phyloP scores from a whole-genome alignment of 2,113 vertebrate genomes.

The Macquaria australasica region DNA sequence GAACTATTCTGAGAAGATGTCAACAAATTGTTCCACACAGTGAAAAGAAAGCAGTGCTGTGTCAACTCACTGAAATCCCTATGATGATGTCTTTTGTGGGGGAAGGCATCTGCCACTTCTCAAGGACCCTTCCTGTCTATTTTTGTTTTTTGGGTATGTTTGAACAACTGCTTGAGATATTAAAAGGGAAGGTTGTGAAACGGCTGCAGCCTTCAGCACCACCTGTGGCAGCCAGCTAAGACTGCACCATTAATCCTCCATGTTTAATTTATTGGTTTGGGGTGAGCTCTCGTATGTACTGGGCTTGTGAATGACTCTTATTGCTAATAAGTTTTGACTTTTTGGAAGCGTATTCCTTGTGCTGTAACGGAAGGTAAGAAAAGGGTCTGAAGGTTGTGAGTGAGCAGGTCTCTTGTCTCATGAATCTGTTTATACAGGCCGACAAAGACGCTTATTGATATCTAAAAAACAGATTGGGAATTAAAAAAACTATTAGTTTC shows the following conservation, averaged over 20 bases:
- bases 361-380: neutral
- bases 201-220: slow-evolving; percentile 24
- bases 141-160: neutral
- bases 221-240: slow-evolving; percentile 17
- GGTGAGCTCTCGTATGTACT: neutral
- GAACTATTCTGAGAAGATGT: neutral
- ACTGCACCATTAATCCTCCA: slow-evolving; percentile 1
- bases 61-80: neutral
- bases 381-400: neutral
- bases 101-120: neutral
- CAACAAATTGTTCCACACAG: neutral
- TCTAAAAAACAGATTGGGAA: neutral
- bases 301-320: neutral
- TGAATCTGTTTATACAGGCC: neutral
- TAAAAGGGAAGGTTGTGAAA: neutral
- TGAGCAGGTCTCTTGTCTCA: neutral
- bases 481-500: neutral
- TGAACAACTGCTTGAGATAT: slow-evolving; percentile 18
- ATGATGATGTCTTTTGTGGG: neutral
- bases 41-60: neutral
- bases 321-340: neutral
- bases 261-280: slow-evolving; percentile 15
- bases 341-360: neutral
- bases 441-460: neutral
- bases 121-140: slow-evolving; percentile 18